Base-by-base conservation (phyloP, 2,113 vertebrate species). In the Geococcyx californianus region DNA sequence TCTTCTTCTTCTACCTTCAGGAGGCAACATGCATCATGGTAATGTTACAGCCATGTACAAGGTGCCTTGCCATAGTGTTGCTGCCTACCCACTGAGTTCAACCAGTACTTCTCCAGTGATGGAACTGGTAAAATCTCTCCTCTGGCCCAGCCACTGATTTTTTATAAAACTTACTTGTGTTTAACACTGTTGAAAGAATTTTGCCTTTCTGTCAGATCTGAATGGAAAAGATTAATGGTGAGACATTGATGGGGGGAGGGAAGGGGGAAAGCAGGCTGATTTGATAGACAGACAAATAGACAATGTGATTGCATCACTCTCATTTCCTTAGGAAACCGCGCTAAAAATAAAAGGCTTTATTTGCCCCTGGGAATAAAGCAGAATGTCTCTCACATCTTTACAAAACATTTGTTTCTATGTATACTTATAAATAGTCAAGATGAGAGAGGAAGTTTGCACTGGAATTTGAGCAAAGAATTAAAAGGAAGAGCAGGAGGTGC, bases 261-360 rank as follows among this genome's bases (percentile, higher is more conserved):
- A 86, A 82, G 4, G 7, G 40, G 86, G 63, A 75, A 84, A 85
- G 68, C 69, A 34, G 63, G 10, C 12, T 51, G 33, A 31, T 90
- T 68, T 90, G 84, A 89, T 87, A 90, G 95, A 96, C 88, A 93
- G 96, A 86, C 68, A 95, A 87, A 97, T 75, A 96, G 96, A 97
- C 96, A 97, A 97, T 97, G 93, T 75, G 89, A 93, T 94, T 96
- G 89, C 96, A 97, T 96, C 96, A 94, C 76, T 95, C 86, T 75
- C 89, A 81, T 95, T 97, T 97, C 96, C 96, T 94, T 94, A 97
- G 96, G 96, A 97, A 97, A 94, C 94, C 23, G 31, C 80, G 34
- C 91, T 97, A 97, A 97, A 97, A 97, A 96, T 95, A 96, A 93
- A 97, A 91, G 76, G 60, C 92, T 95, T 92, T 94, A 89, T 95